Conservation (phyloP, 2,113 vertebrate genomes). For the Peromyscus californicus region DNA sequence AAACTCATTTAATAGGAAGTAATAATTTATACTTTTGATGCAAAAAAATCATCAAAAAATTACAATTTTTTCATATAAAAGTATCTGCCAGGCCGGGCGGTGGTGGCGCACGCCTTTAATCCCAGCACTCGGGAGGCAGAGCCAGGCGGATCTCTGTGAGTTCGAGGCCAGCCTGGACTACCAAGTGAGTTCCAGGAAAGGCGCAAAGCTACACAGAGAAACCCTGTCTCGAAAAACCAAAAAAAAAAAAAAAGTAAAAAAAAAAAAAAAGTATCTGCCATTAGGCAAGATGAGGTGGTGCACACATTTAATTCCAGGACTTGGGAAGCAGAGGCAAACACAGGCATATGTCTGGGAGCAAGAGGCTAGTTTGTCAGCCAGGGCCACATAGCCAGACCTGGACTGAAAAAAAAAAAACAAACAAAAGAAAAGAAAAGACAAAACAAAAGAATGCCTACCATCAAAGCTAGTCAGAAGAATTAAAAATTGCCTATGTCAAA, state of each 20-base stretch:
- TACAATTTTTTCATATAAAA: not conserved
- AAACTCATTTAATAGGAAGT: not conserved
- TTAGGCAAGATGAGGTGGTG: not conserved
- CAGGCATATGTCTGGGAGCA: not conserved
- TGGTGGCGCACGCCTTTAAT: too few relatives aligned
- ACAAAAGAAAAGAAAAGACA: not conserved
- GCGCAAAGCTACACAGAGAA: too few relatives aligned
- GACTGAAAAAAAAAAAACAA: too few relatives aligned
- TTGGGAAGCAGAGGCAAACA: not conserved
- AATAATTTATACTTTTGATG: constrained; percentile 11
- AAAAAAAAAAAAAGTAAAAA: too few relatives aligned
- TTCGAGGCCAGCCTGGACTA: too few relatives aligned
- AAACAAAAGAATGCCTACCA: not conserved
- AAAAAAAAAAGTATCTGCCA: not conserved
- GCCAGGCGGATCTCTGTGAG: too few relatives aligned
- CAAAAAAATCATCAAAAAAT: not conserved
- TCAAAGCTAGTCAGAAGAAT: constrained; percentile 6
- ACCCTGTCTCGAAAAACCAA: too few relatives aligned
- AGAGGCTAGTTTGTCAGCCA: not conserved
- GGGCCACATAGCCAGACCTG: not conserved
- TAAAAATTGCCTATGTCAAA: not conserved
- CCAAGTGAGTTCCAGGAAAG: too few relatives aligned
- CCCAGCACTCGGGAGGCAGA: too few relatives aligned
- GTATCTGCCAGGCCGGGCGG: too few relatives aligned
- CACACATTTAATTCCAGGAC: not conserved